Evolutionary conservation across 2,797 vertebrate genomes (phyloP).

Genomic region (Sebastes hopkinsi): DNA sequence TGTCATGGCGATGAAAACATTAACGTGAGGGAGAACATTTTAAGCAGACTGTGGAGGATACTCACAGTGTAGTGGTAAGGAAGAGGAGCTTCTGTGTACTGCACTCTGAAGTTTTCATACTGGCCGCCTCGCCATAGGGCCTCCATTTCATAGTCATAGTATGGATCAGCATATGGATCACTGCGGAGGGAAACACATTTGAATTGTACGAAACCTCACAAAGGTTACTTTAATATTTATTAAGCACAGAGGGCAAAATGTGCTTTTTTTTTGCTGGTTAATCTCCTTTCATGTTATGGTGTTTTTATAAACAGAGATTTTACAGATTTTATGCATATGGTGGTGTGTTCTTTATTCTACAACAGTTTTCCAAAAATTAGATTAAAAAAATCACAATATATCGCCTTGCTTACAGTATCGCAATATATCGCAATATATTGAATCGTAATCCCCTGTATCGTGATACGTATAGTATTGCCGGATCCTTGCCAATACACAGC

Average conservation of each 20-base stretch:
- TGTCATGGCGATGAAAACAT: neutral
- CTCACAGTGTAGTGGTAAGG: slow-evolving; percentile 93
- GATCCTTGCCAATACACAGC: no score
- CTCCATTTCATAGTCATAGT: slow-evolving; percentile 97
- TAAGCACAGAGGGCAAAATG: neutral
- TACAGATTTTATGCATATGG: neutral
- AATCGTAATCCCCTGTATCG: no score
- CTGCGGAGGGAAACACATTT: slow-evolving; percentile 73
- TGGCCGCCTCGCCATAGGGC: slow-evolving; percentile 96
- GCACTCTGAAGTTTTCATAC: slow-evolving; percentile 98
- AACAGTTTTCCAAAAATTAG: no score
- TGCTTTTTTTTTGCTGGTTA: neutral
- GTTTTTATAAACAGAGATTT: neutral
- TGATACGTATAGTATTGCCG: no score
- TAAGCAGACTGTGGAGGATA: slow-evolving; percentile 25
- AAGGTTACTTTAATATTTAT: neutral
- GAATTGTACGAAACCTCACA: neutral
- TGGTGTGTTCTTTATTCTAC: no score
- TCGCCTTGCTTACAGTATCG: no score
- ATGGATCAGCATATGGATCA: slow-evolving; percentile 93
- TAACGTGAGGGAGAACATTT: neutral
- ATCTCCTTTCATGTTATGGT: neutral
- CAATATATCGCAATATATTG: no score
- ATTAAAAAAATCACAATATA: no score
- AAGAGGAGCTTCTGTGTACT: slow-evolving; percentile 94